Conservation (phyloP, 1,140 invertebrate genomes). For the Drosophila bipectinata region DNA sequence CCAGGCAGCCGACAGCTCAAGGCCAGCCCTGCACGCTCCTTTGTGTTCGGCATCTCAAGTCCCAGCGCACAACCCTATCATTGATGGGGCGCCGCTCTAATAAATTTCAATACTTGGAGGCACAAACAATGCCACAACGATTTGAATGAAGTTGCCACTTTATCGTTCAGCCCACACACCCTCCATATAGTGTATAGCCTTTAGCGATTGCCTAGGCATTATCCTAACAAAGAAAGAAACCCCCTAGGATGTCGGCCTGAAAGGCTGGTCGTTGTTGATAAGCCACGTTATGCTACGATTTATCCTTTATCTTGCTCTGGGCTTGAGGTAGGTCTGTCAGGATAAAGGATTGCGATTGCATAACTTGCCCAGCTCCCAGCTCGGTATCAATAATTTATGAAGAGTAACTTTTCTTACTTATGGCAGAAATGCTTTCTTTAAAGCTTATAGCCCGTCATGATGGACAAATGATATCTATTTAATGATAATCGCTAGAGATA, state of each 20-base stretch:
- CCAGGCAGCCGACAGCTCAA: slow-evolving; percentile 53
- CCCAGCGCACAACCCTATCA: slow-evolving; percentile 38
- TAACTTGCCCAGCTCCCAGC: slow-evolving; percentile 15
- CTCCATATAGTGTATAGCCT: slow-evolving; percentile 1
- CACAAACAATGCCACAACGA: slow-evolving; percentile 54
- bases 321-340: slow-evolving; percentile 34
- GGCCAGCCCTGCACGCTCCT: slow-evolving; percentile 12
- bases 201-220: slow-evolving; percentile 40
- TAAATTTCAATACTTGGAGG: slow-evolving; percentile 53
- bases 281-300: slow-evolving; percentile 45
- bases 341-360: slow-evolving; percentile 35
- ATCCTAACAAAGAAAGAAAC: slow-evolving; percentile 14
- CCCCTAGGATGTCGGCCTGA: slow-evolving; percentile 15
- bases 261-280: slow-evolving; percentile 33
- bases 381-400: slow-evolving; percentile 53
- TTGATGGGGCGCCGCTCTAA: slow-evolving; percentile 50
- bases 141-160: slow-evolving; percentile 61
- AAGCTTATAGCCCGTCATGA: slow-evolving; percentile 16
- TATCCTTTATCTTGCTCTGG: slow-evolving; percentile 37
- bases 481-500: slow-evolving; percentile 62
- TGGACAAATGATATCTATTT: slow-evolving; percentile 52
- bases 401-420: slow-evolving; percentile 56
- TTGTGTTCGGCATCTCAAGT: slow-evolving; percentile 18
- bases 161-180: slow-evolving; percentile 25
- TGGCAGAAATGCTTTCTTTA: slow-evolving; percentile 31